Evolutionary conservation across 2,888 invertebrate species (phyloP).

Genomic region (Dorcus hopei): DNA sequence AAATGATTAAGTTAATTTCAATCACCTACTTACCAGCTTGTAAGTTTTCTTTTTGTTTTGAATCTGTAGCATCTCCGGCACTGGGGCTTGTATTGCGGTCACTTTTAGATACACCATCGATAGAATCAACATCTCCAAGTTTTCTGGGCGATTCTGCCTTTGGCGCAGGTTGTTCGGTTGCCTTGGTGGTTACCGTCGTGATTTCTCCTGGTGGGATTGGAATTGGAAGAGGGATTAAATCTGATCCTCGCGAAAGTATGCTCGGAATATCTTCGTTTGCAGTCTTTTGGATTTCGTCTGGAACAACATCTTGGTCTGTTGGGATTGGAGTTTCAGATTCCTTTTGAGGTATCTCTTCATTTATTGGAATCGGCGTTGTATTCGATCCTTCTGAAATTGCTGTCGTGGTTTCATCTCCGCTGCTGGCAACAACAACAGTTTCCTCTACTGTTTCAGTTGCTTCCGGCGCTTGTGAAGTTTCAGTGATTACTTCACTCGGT

Average conservation of each 20-base stretch:
- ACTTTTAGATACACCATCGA: too few species aligned
- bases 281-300: background rate
- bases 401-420: background rate
- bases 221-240: too few species aligned
- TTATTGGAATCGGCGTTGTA: too few species aligned
- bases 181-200: background rate
- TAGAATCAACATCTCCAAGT: too few species aligned
- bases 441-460: background rate
- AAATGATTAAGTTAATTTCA: too few species aligned
- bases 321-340: background rate
- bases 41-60: too few species aligned
- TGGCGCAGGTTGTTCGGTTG: background rate
- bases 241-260: too few species aligned
- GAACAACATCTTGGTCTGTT: background rate
- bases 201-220: background rate
- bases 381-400: background rate
- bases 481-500: constrained; percentile 2
- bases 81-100: too few species aligned
- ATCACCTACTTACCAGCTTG: too few species aligned
- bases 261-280: background rate
- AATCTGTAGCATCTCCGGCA: too few species aligned
- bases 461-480: too few species aligned
- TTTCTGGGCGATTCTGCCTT: background rate
- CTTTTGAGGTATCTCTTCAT: too few species aligned
- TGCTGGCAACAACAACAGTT: constrained; percentile 1